Base-by-base conservation (phyloP, 1,140 invertebrate species). In the Neomicropteryx cornuta region DNA sequence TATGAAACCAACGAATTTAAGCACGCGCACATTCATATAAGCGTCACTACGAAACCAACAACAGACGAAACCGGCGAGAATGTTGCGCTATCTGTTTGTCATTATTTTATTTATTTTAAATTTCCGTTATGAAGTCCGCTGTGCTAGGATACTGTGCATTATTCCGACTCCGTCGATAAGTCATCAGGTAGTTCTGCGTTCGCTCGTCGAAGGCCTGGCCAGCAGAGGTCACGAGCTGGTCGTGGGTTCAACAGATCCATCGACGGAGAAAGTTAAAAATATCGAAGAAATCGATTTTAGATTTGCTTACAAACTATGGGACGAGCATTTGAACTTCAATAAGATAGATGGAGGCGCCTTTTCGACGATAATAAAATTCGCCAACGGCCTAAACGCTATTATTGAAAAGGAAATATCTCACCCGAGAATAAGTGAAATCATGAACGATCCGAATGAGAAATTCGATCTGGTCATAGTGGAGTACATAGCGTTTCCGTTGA, bases 391-490 rank as follows among this genome's bases (percentile, higher is more conserved):
- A 8, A 8, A 22, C 13, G n/a, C n/a, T 21, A 10, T 32, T 1
- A 18, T 24, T 2, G 42, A 48, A 17, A 18, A 44, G 16, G 34
- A 45, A 19, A 23, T 51, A 18, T 34, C 41, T 2, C 39, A 43
- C 29, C 33, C 45, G 0, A 46, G 53, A 42, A 43, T 53, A 6
- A 46, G 52, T 45, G 36, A 49, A 19, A 32, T 57, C 17, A 43
- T 55, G 6, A 28, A 47, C 10, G 51, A 50, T 29, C 33, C 36
- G 31, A 39, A 43, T 4, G 36, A 51, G 11, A 18, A 47, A 3
- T 56, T 56, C 32, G 55, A 58, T 47, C 43, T 58, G 21, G n/a
- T 58, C 5, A 54, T 58, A n/a, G 43, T 52, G 1, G 56, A 58
- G 45, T 47, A 46, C 11, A 8, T 4, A 0, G n/a, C n/a, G 4